These are phyloP conservation scores for Sardina pilchardus DNA, from an alignment of 2,113 vertebrate genomes.

Conservation along the genomic window DNA sequence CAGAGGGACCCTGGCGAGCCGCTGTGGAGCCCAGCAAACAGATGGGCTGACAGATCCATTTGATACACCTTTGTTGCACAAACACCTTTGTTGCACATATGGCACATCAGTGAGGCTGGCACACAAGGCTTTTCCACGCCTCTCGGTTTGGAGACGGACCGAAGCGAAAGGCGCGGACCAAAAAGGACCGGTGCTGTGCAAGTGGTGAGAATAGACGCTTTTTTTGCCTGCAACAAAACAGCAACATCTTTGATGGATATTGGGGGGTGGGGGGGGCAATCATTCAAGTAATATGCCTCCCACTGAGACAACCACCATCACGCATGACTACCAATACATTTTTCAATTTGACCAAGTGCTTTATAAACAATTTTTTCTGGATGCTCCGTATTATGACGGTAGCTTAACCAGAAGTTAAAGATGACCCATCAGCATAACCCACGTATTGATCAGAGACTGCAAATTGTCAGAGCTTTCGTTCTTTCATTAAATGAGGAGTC, in stretches of 20 bases:
- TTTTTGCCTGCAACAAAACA: not conserved
- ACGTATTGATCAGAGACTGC: not conserved
- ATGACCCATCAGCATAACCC: not conserved
- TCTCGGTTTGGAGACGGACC: not conserved
- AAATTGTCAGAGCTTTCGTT: not conserved
- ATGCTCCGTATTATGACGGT: not conserved
- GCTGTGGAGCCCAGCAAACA: not conserved
- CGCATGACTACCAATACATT: not conserved
- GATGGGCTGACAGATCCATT: slow-evolving; percentile 11
- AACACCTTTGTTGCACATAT: slow-evolving; percentile 10
- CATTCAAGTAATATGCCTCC: not conserved
- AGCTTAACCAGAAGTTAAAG: not conserved
- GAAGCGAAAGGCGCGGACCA: not conserved
- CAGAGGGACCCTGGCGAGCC: not conserved
- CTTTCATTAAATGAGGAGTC: not conserved
- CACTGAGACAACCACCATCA: not conserved
- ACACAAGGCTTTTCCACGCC: not conserved
- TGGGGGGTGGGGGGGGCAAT: not conserved
- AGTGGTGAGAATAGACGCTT: not conserved
- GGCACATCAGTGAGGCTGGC: not conserved
- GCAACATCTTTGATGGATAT: not conserved
- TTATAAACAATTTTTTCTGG: not conserved
- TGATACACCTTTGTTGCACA: slow-evolving; percentile 6
- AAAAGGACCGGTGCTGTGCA: not conserved
- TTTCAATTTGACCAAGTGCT: not conserved